Percentiles rank a stretch among this genome's conserved stretches.
phyloP scores from a whole-genome alignment of 1,140 invertebrate species.

The Battus philenor region DNA sequence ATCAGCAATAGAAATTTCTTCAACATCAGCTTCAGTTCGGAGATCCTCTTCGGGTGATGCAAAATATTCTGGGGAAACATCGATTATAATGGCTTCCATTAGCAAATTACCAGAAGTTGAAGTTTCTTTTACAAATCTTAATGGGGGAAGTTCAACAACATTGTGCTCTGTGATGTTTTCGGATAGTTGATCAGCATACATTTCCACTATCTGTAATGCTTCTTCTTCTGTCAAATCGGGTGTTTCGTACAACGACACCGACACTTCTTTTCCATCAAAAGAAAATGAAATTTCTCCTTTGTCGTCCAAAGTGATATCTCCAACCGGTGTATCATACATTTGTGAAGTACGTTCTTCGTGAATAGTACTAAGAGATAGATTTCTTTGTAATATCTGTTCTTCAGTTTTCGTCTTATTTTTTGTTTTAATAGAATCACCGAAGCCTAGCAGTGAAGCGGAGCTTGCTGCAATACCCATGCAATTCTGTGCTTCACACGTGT shows the following conservation, averaged over 20 bases:
- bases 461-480: slow-evolving; percentile 94
- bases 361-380: slow-evolving; percentile 91
- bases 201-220: slow-evolving; percentile 92
- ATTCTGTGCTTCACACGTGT: slow-evolving; percentile 94
- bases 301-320: slow-evolving; percentile 86
- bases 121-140: slow-evolving; percentile 92
- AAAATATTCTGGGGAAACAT: slow-evolving; percentile 91
- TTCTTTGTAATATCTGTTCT: slow-evolving; percentile 78
- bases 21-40: slow-evolving; percentile 89
- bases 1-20: slow-evolving; percentile 88
- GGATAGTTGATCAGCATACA: slow-evolving; percentile 94
- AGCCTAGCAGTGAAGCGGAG: slow-evolving; percentile 90
- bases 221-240: slow-evolving; percentile 94
- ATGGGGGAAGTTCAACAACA: slow-evolving; percentile 90
- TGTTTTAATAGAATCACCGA: slow-evolving; percentile 83
- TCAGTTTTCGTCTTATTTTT: slow-evolving; percentile 75
- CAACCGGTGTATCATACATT: slow-evolving; percentile 87
- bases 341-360: slow-evolving; percentile 93
- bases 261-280: slow-evolving; percentile 94
- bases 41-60: slow-evolving; percentile 85
- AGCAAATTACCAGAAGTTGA: slow-evolving; percentile 89
- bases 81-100: slow-evolving; percentile 94
- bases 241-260: slow-evolving; percentile 92
- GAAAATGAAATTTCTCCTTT: slow-evolving; percentile 91
- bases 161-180: slow-evolving; percentile 93